Evolutionary conservation across 30 jellyfish, hydroid and myxozoan species (phyloP).

Genomic region (Morbakka virulenta): DNA sequence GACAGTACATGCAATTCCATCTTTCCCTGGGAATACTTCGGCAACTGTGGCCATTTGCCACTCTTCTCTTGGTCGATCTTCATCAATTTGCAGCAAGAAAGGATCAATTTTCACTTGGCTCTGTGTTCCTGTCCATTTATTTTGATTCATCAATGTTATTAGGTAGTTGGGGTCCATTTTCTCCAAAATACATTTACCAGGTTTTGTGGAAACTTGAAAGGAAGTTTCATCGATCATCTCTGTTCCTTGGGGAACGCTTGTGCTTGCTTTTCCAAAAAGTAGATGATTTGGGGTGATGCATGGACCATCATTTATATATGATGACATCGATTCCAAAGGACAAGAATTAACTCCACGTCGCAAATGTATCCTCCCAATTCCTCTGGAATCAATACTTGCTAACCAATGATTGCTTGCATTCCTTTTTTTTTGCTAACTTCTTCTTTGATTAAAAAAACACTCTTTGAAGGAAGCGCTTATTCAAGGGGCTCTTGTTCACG

Average conservation of each 20-base stretch:
- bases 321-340: not conserved
- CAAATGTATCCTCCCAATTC: not conserved
- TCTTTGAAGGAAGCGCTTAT: too few species aligned
- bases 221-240: not conserved
- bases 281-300: not conserved
- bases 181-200: not conserved
- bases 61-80: not conserved
- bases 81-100: not conserved
- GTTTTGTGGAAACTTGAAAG: not conserved
- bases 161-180: not conserved
- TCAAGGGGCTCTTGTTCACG: too few species aligned
- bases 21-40: not conserved
- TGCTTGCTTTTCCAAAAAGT: not conserved
- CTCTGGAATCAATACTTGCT: not conserved
- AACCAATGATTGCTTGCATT: conserved; percentile 3
- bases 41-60: not conserved
- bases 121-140: not conserved
- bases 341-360: not conserved
- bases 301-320: not conserved
- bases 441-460: too few species aligned
- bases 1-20: not conserved
- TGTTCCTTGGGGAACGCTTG: not conserved
- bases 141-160: not conserved
- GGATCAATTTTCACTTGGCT: not conserved
- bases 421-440: too few species aligned